These are phyloP conservation scores for Misgurnus anguillicaudatus DNA, from an alignment of 2,113 vertebrate species.

Conservation along the genomic window DNA sequence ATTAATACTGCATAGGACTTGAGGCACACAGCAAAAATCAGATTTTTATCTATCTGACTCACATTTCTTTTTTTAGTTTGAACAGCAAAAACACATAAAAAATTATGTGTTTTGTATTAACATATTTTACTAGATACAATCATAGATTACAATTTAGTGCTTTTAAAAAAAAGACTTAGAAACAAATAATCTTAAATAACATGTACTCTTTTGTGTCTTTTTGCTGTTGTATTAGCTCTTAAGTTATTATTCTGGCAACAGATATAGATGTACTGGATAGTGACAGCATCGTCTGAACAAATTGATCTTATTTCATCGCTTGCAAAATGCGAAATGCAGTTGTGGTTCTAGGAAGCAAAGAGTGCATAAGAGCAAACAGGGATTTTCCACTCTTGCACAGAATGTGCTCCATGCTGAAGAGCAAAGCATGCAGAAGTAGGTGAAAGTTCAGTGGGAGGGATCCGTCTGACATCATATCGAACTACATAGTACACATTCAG, in stretches of 20 bases:
- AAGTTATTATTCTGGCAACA: no score
- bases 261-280: no score
- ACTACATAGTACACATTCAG: constrained; percentile 12
- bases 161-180: no score
- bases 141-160: no score
- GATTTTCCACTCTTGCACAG: background rate
- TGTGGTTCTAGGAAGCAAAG: constrained; percentile 1
- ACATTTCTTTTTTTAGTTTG: background rate
- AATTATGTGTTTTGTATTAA: no score
- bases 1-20: background rate
- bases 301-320: no score
- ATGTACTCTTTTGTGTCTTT: no score
- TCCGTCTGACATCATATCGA: constrained; percentile 3
- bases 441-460: constrained; percentile 48
- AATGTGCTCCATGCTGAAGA: constrained; percentile 12
- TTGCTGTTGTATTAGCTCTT: no score
- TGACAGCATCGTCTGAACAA: background rate
- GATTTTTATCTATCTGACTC: background rate
- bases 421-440: constrained; percentile 45
- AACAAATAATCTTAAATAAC: no score
- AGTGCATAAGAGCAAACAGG: background rate
- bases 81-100: background rate
- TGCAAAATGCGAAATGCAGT: background rate
- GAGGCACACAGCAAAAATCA: background rate
- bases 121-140: no score